Conservation (phyloP, 2,797 vertebrate species). For the Atherinosoma microstoma region DNA sequence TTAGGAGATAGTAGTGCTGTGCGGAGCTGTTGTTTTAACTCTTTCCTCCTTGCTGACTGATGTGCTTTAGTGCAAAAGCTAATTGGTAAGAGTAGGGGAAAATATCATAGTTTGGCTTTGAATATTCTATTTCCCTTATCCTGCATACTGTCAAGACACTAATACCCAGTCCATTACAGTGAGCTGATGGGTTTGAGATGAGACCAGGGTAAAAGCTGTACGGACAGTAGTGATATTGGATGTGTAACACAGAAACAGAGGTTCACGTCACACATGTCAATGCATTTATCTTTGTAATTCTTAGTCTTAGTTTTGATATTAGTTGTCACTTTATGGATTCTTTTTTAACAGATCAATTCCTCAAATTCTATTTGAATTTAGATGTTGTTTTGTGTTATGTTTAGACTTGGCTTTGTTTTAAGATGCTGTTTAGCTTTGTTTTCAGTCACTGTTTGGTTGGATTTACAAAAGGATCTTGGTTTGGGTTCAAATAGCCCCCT, state of each 20-base stretch:
- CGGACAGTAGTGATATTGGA: background rate
- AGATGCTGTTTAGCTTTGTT: background rate
- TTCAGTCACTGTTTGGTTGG: conserved; percentile 11
- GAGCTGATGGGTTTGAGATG: background rate
- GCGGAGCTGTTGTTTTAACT: background rate
- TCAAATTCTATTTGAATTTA: background rate
- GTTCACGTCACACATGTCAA: background rate
- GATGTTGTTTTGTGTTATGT: background rate
- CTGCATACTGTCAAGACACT: background rate
- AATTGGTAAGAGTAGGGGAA: background rate
- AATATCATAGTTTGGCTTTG: background rate
- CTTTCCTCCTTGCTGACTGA: background rate
- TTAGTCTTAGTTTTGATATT: background rate
- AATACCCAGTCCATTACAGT: background rate
- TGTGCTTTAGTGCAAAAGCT: background rate
- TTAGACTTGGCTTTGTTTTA: background rate
- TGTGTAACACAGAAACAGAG: background rate
- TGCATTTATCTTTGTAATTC: background rate
- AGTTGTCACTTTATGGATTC: background rate
- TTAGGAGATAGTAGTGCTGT: background rate
- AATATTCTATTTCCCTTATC: background rate
- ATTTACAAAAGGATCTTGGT: conserved; percentile 15
- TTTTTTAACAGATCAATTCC: background rate
- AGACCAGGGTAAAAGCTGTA: background rate
- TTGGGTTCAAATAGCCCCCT: conserved; percentile 18